phyloP scores from a whole-genome alignment of 2,113 vertebrate species.

The Platichthys stellatus region DNA sequence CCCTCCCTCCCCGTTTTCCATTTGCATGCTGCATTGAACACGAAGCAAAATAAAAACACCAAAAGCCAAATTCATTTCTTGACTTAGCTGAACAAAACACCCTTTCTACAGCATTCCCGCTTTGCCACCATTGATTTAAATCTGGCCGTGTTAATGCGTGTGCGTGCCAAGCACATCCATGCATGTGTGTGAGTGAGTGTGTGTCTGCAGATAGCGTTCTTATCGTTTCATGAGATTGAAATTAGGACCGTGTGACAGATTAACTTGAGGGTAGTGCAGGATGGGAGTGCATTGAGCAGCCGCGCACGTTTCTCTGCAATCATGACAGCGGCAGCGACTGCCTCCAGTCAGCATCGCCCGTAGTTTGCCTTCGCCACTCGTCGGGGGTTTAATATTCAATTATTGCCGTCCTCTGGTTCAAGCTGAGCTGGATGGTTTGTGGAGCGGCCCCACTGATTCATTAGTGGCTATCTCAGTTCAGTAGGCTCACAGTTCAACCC shows the following conservation, averaged over 20 bases:
- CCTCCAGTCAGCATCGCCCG: conserved; percentile 37
- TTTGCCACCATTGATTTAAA: conserved; percentile 27
- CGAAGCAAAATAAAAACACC: conserved; percentile 16
- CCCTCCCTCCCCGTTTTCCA: background rate
- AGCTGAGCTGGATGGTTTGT: conserved; percentile 50
- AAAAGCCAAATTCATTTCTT: conserved; percentile 19
- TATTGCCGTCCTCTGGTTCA: conserved; percentile 60
- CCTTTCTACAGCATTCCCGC: background rate
- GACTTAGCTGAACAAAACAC: conserved; percentile 7
- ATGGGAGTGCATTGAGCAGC: conserved; percentile 6
- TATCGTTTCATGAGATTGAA: conserved; percentile 42
- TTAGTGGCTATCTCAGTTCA: conserved; percentile 51
- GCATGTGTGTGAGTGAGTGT: conserved; percentile 25
- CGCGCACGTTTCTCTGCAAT: conserved; percentile 18
- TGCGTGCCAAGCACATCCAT: conserved; percentile 24
- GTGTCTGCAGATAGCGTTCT: conserved; percentile 25
- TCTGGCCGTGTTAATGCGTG: conserved; percentile 20
- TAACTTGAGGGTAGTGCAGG: conserved; percentile 37
- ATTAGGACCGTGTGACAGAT: conserved; percentile 53
- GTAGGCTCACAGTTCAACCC: conserved; percentile 46
- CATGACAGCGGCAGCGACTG: conserved; percentile 6
- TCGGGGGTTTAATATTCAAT: conserved; percentile 70
- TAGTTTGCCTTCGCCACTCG: conserved; percentile 48
- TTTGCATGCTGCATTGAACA: conserved; percentile 4
- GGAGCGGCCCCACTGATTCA: conserved; percentile 53